These are phyloP conservation scores for Catharus bicknelli DNA, from an alignment of 2,113 vertebrate species.

Conservation along the genomic window DNA sequence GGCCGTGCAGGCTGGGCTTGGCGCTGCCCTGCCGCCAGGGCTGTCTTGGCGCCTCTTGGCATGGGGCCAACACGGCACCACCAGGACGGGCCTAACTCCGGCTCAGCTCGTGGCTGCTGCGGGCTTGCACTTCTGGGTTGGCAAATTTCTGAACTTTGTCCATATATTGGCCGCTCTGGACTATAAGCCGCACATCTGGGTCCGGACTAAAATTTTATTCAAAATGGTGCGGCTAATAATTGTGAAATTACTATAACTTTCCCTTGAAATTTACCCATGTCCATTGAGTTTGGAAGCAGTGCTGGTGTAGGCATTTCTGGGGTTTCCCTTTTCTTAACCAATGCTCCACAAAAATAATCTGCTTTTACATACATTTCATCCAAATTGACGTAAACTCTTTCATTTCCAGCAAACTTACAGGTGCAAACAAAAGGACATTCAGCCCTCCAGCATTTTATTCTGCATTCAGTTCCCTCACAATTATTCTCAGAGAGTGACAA, in stretches of 20 bases:
- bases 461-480: not conserved
- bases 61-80: too few species aligned
- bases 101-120: too few species aligned
- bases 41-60: too few species aligned
- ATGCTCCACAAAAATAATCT: fast-evolving
- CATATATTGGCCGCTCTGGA: too few species aligned
- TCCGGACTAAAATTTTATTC: too few species aligned
- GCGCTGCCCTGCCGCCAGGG: too few species aligned
- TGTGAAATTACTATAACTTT: not conserved
- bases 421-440: not conserved
- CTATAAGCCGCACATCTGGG: too few species aligned
- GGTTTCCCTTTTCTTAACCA: not conserved
- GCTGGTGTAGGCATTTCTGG: fast-evolving
- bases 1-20: too few species aligned
- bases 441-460: not conserved
- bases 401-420: not conserved
- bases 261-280: not conserved
- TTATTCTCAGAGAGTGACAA: not conserved
- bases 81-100: too few species aligned
- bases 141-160: too few species aligned
- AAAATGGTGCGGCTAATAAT: too few species aligned
- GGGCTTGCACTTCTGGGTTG: too few species aligned
- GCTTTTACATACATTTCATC: not conserved
- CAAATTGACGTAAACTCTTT: not conserved
- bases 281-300: fast-evolving